A percentile compares a stretch with the other conserved stretches of the same genome.
Evolutionary conservation across 2,888 invertebrate genomes (phyloP).

Genomic region (Andrena camellia): DNA sequence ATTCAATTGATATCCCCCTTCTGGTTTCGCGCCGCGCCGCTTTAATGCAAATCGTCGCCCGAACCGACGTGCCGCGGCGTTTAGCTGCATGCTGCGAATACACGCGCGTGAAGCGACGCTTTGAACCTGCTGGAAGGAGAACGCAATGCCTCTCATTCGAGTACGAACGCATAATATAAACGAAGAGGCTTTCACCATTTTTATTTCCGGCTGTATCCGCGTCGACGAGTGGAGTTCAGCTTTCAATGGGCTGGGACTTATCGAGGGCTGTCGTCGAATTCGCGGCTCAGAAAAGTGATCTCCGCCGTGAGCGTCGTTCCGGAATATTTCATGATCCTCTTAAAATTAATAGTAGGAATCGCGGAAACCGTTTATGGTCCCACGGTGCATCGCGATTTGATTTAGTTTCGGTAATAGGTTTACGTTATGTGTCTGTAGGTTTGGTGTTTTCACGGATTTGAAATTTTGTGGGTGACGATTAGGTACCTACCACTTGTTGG

Average conservation of each 20-base stretch:
- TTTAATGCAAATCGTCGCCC: neutral
- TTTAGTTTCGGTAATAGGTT: slow-evolving; percentile 5
- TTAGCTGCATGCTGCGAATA: neutral
- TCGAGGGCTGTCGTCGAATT: slow-evolving; percentile 42
- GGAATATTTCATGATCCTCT: slow-evolving; percentile 52
- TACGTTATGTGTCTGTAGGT: neutral
- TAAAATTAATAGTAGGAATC: slow-evolving; percentile 50
- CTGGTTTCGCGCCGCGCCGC: neutral
- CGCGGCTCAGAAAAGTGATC: slow-evolving; percentile 32
- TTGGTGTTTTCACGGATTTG: neutral
- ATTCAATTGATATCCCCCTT: slow-evolving; percentile 18
- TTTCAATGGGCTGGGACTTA: slow-evolving; percentile 13
- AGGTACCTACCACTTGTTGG: neutral
- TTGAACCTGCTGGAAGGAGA: slow-evolving; percentile 9
- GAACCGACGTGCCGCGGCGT: neutral
- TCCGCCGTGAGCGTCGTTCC: slow-evolving; percentile 36
- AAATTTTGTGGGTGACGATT: too few relatives aligned
- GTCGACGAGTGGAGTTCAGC: slow-evolving; percentile 13
- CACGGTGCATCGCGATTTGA: slow-evolving; percentile 23
- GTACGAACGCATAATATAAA: neutral
- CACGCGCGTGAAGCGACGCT: slow-evolving; percentile 1
- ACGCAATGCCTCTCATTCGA: slow-evolving; percentile 2
- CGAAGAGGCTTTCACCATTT: slow-evolving; percentile 21
- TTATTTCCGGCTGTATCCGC: slow-evolving; percentile 1
- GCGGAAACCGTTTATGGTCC: slow-evolving; percentile 42